These are phyloP conservation scores for Zhuqinia jingwanae DNA, from an alignment of 2,888 invertebrate genomes.

Conservation along the genomic window DNA sequence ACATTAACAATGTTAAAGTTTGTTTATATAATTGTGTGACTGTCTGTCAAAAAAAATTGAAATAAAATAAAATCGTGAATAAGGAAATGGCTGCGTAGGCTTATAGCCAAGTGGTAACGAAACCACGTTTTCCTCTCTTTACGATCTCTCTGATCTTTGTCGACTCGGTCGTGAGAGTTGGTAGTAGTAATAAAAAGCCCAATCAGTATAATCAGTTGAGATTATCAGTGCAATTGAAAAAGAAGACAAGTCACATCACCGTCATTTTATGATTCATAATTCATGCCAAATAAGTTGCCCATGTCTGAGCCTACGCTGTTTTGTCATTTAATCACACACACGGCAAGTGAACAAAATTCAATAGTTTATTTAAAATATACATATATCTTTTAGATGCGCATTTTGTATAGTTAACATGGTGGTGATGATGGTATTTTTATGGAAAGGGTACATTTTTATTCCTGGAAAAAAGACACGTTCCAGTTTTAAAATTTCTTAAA, in stretches of 20 bases:
- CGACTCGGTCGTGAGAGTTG: slow-evolving; percentile 11
- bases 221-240: slow-evolving; percentile 26
- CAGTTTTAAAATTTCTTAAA: not conserved
- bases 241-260: slow-evolving; percentile 25
- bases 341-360: slow-evolving; percentile 20
- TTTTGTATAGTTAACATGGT: not conserved
- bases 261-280: slow-evolving; percentile 47
- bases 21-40: slow-evolving; percentile 10
- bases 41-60: slow-evolving; percentile 17
- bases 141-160: not conserved
- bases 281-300: slow-evolving; percentile 41
- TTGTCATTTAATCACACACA: slow-evolving; percentile 45
- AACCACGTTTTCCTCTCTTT: slow-evolving; percentile 27
- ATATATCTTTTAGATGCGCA: too few relatives aligned
- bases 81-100: slow-evolving; percentile 43
- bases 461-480: slow-evolving; percentile 23
- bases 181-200: slow-evolving; percentile 15
- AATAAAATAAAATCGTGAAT: slow-evolving; percentile 37
- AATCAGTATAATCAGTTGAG: slow-evolving; percentile 39
- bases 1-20: slow-evolving; percentile 13
- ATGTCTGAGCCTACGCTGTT: slow-evolving; percentile 4
- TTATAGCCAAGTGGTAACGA: not conserved
- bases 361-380: not conserved
- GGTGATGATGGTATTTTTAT: too few relatives aligned
- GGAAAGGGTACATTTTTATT: not conserved